Base-by-base conservation (phyloP, 2,113 vertebrate species). In the Toxotes jaculatrix region DNA sequence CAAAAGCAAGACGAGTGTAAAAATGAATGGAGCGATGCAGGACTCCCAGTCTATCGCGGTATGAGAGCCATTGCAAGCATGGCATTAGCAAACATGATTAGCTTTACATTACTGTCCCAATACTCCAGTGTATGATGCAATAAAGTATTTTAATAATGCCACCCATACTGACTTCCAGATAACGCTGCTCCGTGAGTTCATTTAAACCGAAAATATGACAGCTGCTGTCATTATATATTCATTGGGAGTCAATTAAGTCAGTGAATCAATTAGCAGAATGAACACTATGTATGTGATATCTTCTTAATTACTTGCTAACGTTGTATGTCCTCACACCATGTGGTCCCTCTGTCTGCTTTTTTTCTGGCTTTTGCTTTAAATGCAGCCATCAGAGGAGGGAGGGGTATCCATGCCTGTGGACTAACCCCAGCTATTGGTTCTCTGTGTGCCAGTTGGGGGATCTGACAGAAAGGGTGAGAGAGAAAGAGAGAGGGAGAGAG, bases 251-350 rank as follows among this genome's bases (percentile, higher is more conserved):
- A 93, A 93, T 93, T 90, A 91, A 91, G 80, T 89, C 79, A 65
- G 66, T 62, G 90, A 91, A 91, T 93, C 89, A 92, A 91, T 93
- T 91, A 93, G 90, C 81, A n/a, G 71, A 87, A 79, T 84, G 83
- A 91, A 86, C 51, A 45, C 84, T 75, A 84, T 74, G 82, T 71
- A 85, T 92, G 90, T 89, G 87, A 85, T 89, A 83, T 89, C 87
- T 90, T 66, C 86, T 86, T 92, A 90, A 92, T 92, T 92, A 91
- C 78, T 82, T 51, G 80, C 76, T 77, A 83, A 75, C 72, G 45
- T 73, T 80, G 79, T 85, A 79, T 85, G 83, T 88, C 88, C 77
- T 87, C 74, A 9, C 74, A n/a, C 75, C 87, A 82, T 89, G 88
- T 87, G 89, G 88, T 77, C 88, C 66, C 32, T 43, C 77, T 71